Evolutionary conservation across 2,888 invertebrate genomes (phyloP), one percentile per base, ranked within the genome.

Genomic region (Xestia sexstrigata): DNA sequence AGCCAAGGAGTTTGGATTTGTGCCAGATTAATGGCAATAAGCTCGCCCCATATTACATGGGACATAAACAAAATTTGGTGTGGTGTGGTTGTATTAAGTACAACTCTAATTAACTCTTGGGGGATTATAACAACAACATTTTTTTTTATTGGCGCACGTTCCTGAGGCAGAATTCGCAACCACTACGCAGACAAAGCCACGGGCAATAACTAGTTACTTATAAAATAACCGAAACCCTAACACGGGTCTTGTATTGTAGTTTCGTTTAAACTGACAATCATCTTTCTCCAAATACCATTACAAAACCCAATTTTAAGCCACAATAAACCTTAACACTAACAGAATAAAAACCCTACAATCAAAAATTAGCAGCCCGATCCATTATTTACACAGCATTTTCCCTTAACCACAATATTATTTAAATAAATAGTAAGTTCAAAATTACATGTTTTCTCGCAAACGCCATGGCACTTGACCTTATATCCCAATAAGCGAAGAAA

Each of bases 401-500:
- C 66, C 79, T 76, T 74, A 76, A 90, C 92, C 92, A 74, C 92
- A 91, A 89, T 68, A 71, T 85, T 83, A 84, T 80, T 81, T 76
- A 83, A 76, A 76, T 80, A 80, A 84, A 84, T 79, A 78, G 30
- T 73, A 45, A 73, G 73, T 85, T 83, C 74, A 89, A 92, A 94
- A 95, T 94, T 88, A 92, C 78, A 92, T 84, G 90, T 94, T 95
- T 95, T 94, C 95, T 91, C 93, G 89, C 74, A 87, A 91, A 90
- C 89, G 90, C 91, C 88, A 84, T 91, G 89, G 88, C 92, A 85
- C 89, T 85, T 93, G 94, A 94, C 96, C 95, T 91, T 90, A 88
- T 94, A 92, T 89, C 94, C 96, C 88, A 95, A 95, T 91, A 93
- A 94, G 93, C 88, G 78, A 89, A 91, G 91, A 93, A 94, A 95